Percentiles rank a stretch among this genome's conserved stretches.
Conservation (phyloP, 1,140 invertebrate species). For the Drosophila bocqueti region DNA sequence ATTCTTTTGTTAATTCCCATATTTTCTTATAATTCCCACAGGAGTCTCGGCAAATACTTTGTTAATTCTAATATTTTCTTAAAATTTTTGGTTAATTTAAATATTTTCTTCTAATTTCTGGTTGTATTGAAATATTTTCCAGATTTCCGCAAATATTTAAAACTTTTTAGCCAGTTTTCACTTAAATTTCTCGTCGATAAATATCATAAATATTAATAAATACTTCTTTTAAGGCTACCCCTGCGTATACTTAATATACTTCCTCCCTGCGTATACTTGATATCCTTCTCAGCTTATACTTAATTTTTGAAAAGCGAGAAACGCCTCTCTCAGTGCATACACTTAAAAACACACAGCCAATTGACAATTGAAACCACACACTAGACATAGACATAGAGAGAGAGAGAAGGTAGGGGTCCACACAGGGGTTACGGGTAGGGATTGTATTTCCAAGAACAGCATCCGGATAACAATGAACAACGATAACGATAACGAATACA, state of each 20-base stretch:
- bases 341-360: constrained; percentile 12
- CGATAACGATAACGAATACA: constrained; percentile 1
- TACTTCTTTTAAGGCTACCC: neutral
- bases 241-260: constrained; percentile 9
- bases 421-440: constrained; percentile 22
- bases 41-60: neutral
- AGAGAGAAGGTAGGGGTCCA: neutral
- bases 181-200: too few species aligned
- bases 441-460: constrained; percentile 49
- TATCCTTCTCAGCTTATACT: neutral
- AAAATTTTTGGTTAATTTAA: too few species aligned
- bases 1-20: neutral
- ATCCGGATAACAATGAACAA: constrained; percentile 38
- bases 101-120: too few species aligned
- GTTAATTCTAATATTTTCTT: neutral
- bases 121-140: too few species aligned
- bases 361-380: constrained; percentile 46
- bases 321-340: constrained; percentile 28
- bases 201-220: neutral
- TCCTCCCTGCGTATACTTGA: constrained; percentile 5
- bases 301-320: neutral
- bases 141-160: too few species aligned
- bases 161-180: neutral
- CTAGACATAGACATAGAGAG: constrained; percentile 7
- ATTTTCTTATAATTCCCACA: neutral